A percentile compares a stretch with the other conserved stretches of the same genome.
phyloP scores from a whole-genome alignment of 2,797 vertebrate genomes.

The Anguilla megastoma region DNA sequence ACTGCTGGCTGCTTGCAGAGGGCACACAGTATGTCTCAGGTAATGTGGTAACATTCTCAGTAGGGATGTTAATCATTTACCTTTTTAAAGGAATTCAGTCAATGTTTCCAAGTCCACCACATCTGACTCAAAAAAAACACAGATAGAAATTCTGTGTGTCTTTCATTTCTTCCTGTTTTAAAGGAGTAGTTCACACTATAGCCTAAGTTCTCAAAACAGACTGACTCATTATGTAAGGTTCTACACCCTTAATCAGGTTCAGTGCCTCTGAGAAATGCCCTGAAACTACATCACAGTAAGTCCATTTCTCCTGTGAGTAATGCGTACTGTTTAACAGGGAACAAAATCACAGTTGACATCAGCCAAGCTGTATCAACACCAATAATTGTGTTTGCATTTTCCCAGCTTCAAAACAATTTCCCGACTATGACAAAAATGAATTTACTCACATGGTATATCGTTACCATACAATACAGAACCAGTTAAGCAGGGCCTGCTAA shows the following conservation, averaged over 20 bases:
- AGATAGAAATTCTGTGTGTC: not conserved
- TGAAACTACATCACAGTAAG: not conserved
- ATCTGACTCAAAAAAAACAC: not conserved
- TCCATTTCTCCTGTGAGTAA: not conserved
- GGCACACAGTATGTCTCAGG: not conserved
- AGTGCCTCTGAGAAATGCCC: not conserved
- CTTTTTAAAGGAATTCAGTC: constrained; percentile 3
- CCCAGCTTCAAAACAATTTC: too few relatives aligned
- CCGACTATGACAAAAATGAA: not conserved
- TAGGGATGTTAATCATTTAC: constrained; percentile 11
- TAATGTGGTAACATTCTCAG: not conserved
- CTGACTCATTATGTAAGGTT: not conserved
- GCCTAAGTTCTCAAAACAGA: not conserved
- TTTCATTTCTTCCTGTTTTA: not conserved
- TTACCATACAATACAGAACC: not conserved
- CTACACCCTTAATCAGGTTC: too few relatives aligned
- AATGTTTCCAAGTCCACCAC: not conserved
- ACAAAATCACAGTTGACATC: not conserved
- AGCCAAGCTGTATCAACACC: too few relatives aligned
- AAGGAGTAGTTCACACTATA: not conserved
- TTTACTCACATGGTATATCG: not conserved
- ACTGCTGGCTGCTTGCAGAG: not conserved
- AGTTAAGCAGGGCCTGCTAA: not conserved
- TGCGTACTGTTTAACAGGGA: not conserved
- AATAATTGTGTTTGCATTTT: too few relatives aligned